Percentiles rank a stretch among this genome's conserved stretches.
Conservation (phyloP, 2,888 invertebrate species). For the Spialia ferax region DNA sequence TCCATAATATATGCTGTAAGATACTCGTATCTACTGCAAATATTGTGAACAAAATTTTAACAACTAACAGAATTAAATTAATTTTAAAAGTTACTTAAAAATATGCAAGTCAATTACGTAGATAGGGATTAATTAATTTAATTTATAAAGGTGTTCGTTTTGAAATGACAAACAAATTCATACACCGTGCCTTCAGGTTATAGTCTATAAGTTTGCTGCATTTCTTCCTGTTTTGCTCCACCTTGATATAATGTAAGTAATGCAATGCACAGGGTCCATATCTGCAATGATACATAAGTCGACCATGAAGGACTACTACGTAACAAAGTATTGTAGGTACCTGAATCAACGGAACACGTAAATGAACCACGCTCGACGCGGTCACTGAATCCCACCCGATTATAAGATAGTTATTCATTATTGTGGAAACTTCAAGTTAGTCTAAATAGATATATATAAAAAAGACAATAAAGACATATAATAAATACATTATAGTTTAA, state of each 20-base stretch:
- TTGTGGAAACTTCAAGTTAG: background rate
- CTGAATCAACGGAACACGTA: conserved; percentile 26
- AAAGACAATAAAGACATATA: too few relatives aligned
- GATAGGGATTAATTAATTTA: too few relatives aligned
- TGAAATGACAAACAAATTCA: too few relatives aligned
- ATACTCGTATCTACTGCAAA: conserved; percentile 20
- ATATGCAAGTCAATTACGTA: too few relatives aligned
- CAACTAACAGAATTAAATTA: background rate
- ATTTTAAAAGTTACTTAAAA: too few relatives aligned
- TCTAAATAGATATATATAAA: too few relatives aligned
- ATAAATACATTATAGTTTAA: too few relatives aligned
- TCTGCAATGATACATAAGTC: conserved; percentile 34
- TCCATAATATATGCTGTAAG: conserved; percentile 51
- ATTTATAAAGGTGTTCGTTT: too few relatives aligned
- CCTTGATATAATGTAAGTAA: conserved; percentile 7
- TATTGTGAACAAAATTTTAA: background rate
- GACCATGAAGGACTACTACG: conserved; percentile 36
- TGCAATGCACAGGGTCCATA: conserved; percentile 25
- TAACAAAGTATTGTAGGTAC: conserved; percentile 22
- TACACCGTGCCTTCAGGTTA: too few relatives aligned
- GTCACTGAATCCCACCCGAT: conserved; percentile 34
- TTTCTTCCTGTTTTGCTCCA: conserved; percentile 5
- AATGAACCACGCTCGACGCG: conserved; percentile 38
- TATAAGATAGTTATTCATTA: conserved; percentile 8
- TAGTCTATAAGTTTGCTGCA: background rate